Evolutionary conservation across 2,797 vertebrate genomes (phyloP).

Genomic region (Champsocephalus esox): DNA sequence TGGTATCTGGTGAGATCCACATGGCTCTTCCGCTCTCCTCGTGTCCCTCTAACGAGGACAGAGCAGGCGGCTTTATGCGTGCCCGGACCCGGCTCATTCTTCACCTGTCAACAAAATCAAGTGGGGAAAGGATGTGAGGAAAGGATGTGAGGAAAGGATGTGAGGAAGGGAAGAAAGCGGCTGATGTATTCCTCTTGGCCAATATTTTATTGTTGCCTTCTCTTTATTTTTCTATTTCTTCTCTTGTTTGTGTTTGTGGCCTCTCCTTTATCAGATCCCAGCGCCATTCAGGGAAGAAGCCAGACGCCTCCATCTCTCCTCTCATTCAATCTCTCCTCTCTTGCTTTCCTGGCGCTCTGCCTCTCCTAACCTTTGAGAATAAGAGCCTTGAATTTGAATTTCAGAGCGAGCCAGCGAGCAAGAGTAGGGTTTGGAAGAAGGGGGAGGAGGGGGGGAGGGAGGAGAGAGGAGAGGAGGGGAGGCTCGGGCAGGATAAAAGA

Average conservation of each 20-base stretch:
- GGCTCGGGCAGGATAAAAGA: constrained; percentile 8
- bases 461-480: constrained; percentile 20
- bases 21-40: constrained; percentile 8
- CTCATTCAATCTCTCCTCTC: constrained; percentile 74
- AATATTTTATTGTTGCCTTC: constrained; percentile 45
- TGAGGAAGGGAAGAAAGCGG: constrained; percentile 39
- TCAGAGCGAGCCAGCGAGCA: constrained; percentile 75
- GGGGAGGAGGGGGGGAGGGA: constrained; percentile 19
- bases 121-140: constrained; percentile 26
- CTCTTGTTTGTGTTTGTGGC: constrained; percentile 79
- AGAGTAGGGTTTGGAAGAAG: constrained; percentile 53
- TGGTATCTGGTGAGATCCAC: constrained; percentile 10
- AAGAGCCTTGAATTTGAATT: constrained; percentile 86
- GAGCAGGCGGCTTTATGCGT: constrained; percentile 60
- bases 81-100: constrained; percentile 64
- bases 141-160: constrained; percentile 39
- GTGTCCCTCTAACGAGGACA: constrained; percentile 62
- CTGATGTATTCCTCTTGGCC: constrained; percentile 62
- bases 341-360: constrained; percentile 62
- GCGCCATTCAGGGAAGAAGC: constrained; percentile 76
- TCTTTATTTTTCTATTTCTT: constrained; percentile 68
- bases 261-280: constrained; percentile 80
- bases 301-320: constrained; percentile 70
- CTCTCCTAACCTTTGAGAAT: constrained; percentile 84
- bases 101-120: constrained; percentile 74